Percentiles rank a stretch among this genome's conserved stretches.
Conservation (phyloP, 2,888 invertebrate genomes). For the Agrotis ipsilon region DNA sequence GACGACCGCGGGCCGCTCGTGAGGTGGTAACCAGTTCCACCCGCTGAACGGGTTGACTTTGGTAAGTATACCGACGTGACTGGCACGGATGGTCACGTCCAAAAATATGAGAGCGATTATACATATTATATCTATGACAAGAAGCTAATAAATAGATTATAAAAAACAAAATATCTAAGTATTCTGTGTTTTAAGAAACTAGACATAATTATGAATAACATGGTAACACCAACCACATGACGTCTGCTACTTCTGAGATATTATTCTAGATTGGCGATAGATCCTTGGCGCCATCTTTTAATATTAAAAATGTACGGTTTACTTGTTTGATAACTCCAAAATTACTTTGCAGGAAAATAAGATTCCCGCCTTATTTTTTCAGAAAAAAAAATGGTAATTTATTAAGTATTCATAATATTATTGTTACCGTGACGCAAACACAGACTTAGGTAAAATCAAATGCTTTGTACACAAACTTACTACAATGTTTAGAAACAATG, state of each 20-base stretch:
- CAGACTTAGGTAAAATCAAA: background rate
- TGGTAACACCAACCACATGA: background rate
- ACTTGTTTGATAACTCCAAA: background rate
- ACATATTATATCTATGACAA: slow-evolving; percentile 3
- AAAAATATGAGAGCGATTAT: slow-evolving; percentile 58
- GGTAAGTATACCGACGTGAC: slow-evolving; percentile 77
- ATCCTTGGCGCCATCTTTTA: no score
- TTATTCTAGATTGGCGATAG: background rate
- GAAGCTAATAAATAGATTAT: slow-evolving; percentile 26
- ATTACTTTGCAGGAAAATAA: no score
- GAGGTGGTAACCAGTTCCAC: slow-evolving; percentile 82
- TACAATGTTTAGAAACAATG: slow-evolving; percentile 5
- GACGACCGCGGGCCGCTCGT: slow-evolving; percentile 70
- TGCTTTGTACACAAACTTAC: slow-evolving; percentile 8
- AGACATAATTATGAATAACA: no score
- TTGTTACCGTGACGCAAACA: background rate
- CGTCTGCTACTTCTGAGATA: slow-evolving; percentile 1
- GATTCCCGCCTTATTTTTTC: no score
- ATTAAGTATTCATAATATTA: background rate
- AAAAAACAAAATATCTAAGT: background rate
- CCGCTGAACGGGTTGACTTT: slow-evolving; percentile 75
- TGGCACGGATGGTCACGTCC: slow-evolving; percentile 71
- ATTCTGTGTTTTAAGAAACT: background rate
- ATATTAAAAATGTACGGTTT: no score
- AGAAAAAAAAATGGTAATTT: no score